Percentiles rank a stretch among this genome's conserved stretches.
Evolutionary conservation across 2,888 invertebrate genomes (phyloP).

Genomic region (Perizoma affinitatum): DNA sequence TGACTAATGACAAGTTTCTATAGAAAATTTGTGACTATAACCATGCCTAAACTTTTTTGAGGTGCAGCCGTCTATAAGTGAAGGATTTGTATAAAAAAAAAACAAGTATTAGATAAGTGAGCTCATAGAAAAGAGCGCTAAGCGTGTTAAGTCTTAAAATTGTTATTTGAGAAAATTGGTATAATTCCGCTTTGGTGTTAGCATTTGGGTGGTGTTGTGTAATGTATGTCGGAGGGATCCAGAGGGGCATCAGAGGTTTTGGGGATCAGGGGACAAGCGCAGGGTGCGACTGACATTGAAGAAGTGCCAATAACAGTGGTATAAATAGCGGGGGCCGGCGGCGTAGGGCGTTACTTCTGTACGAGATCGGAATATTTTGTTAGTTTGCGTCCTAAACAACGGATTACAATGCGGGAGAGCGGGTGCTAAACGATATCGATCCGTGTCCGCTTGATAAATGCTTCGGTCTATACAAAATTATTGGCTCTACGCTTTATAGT

Average conservation of each 20-base stretch:
- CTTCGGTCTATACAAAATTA: conserved; percentile 66
- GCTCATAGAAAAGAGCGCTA: no score
- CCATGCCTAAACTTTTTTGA: no score
- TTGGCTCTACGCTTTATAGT: conserved; percentile 47
- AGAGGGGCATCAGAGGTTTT: conserved; percentile 65
- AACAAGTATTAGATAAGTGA: conserved; percentile 27
- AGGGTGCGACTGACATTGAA: conserved; percentile 85
- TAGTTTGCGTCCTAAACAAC: conserved; percentile 74
- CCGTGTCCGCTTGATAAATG: conserved; percentile 70
- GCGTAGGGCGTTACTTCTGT: conserved; percentile 78
- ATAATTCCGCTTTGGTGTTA: conserved; percentile 79
- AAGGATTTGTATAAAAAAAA: no score
- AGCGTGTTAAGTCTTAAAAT: not conserved
- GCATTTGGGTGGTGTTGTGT: conserved; percentile 75
- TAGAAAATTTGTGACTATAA: no score
- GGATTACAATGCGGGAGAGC: conserved; percentile 80
- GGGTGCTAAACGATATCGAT: conserved; percentile 65
- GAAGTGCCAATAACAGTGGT: conserved; percentile 85
- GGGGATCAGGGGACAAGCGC: conserved; percentile 70
- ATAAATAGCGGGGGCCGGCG: conserved; percentile 81
- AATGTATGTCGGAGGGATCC: conserved; percentile 74
- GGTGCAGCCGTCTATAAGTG: no score
- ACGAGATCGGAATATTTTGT: conserved; percentile 84
- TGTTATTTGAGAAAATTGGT: conserved; percentile 76
- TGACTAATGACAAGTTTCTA: no score